These are phyloP conservation scores for Anarrhichthys ocellatus DNA, from an alignment of 2,113 vertebrate genomes.

Conservation along the genomic window DNA sequence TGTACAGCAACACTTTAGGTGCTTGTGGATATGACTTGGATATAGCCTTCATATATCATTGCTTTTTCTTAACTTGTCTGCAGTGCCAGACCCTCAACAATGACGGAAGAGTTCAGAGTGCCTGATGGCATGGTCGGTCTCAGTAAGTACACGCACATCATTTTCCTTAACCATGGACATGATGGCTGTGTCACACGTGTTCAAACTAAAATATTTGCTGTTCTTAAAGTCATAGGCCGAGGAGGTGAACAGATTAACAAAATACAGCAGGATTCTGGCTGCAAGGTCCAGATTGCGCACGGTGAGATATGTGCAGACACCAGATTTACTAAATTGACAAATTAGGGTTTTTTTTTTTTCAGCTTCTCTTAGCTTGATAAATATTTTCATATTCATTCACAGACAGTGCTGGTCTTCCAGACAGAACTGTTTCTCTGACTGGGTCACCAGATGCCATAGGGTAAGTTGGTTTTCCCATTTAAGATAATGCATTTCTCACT, in stretches of 20 bases:
- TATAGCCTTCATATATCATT: neutral
- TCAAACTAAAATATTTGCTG: constrained; percentile 1
- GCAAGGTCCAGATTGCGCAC: constrained; percentile 96
- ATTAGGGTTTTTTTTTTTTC: neutral
- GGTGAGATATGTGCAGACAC: constrained; percentile 76
- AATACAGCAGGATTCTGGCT: constrained; percentile 95
- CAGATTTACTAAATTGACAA: neutral
- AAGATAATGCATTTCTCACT: neutral
- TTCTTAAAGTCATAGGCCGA: constrained; percentile 89
- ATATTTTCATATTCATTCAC: constrained; percentile 31
- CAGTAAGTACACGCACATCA: constrained; percentile 85
- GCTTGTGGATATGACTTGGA: neutral
- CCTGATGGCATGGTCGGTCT: constrained; percentile 96
- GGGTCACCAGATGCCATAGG: constrained; percentile 89
- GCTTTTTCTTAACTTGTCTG: constrained; percentile 23
- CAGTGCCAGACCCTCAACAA: constrained; percentile 81
- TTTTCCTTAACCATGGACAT: neutral
- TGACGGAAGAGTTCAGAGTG: constrained; percentile 92
- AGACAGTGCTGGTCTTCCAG: constrained; percentile 91
- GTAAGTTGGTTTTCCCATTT: constrained; percentile 80
- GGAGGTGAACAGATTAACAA: constrained; percentile 97
- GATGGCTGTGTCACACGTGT: neutral
- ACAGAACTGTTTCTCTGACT: constrained; percentile 90
- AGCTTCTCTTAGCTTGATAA: neutral
- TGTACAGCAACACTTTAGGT: neutral